Base-by-base conservation (phyloP, 2,797 vertebrate species). In the Esox lucius region DNA sequence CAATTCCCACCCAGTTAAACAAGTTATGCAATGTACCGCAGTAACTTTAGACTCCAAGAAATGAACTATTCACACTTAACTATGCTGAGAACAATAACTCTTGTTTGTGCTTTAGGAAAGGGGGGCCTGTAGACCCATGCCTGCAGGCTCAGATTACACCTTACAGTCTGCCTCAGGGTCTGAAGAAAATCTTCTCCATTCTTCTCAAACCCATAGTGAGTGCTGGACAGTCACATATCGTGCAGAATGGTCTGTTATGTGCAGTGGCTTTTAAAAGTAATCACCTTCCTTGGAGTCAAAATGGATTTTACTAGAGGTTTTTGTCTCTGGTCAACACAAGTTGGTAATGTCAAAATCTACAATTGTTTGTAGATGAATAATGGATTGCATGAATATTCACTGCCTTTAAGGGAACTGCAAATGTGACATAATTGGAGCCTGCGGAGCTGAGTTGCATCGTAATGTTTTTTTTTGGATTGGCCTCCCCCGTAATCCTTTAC, bases 151-250 rank as follows among this genome's bases (percentile, higher is more conserved):
- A 95, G 26, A 0, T 88, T 15, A 0, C n/a, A 3, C 0, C 81
- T 31, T 89, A 87, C 24, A 75, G 39, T 59, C 0, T 90, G 24
- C 96, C 96, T 0, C 4, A 0, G 0, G 93, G 94, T 89, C 28
- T 96, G 16, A 96, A 93, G 91, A 93, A 77, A 78, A 74, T 90
- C 1, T 2, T 94, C 17, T 87, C 86, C 48, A 86, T 95, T 83
- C 84, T 96, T 68, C 13, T 93, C 48, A 94, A 89, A 85, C 94
- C 95, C 4, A 72, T 96, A 56, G 97, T 98, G 85, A 96, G 95
- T 84, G 46, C 24, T 64, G 69, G 15, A 31, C n/a, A 35, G 33
- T 3, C n/a, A 53, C 8, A 19, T 17, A 13, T 4, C 3, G 16
- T 61, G 24, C 70, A 71, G 5, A 35, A 15, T 59, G 51, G n/a